phyloP scores from a whole-genome alignment of 1,140 invertebrate genomes.

The Drosophila kurseongensis region DNA sequence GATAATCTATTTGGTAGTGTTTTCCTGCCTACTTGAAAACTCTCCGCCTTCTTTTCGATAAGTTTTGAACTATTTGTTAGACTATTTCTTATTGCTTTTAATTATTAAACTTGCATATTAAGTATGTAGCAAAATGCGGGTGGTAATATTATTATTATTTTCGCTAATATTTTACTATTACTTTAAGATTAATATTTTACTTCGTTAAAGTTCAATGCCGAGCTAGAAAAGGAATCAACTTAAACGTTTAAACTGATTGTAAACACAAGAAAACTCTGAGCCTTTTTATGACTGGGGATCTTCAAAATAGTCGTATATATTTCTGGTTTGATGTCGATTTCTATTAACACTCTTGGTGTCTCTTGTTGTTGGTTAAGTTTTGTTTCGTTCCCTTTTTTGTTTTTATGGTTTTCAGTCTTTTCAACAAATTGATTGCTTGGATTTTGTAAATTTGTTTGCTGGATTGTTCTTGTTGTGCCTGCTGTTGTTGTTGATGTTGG shows the following conservation, averaged over 20 bases:
- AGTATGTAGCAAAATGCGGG: slow-evolving; percentile 76
- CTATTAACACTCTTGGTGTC: slow-evolving; percentile 48
- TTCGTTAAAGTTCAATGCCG: slow-evolving; percentile 44
- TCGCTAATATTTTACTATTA: slow-evolving; percentile 73
- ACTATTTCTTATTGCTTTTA: slow-evolving; percentile 45
- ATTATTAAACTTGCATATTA: slow-evolving; percentile 66
- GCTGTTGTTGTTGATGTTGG: slow-evolving; percentile 24
- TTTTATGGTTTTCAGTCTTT: slow-evolving; percentile 67
- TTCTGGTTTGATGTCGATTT: slow-evolving; percentile 34
- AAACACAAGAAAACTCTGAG: slow-evolving; percentile 32
- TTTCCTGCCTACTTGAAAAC: slow-evolving; percentile 45
- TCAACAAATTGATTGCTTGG: slow-evolving; percentile 79
- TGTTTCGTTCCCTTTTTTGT: slow-evolving; percentile 20
- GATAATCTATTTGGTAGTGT: slow-evolving; percentile 20
- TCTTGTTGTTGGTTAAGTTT: slow-evolving; percentile 16
- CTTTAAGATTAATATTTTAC: slow-evolving; percentile 42
- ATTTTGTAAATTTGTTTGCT: slow-evolving; percentile 79
- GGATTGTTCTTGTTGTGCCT: slow-evolving; percentile 73
- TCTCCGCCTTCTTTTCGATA: slow-evolving; percentile 25
- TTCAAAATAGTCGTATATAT: slow-evolving; percentile 1
- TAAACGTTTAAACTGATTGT: slow-evolving; percentile 23
- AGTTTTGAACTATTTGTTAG: slow-evolving; percentile 65
- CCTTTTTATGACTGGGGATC: slow-evolving; percentile 40
- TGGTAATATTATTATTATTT: slow-evolving; percentile 76
- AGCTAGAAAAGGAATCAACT: slow-evolving; percentile 49